Evolutionary conservation across 2,888 invertebrate genomes (phyloP), one percentile per base, ranked within the genome.

Genomic region (Eulithis testata): DNA sequence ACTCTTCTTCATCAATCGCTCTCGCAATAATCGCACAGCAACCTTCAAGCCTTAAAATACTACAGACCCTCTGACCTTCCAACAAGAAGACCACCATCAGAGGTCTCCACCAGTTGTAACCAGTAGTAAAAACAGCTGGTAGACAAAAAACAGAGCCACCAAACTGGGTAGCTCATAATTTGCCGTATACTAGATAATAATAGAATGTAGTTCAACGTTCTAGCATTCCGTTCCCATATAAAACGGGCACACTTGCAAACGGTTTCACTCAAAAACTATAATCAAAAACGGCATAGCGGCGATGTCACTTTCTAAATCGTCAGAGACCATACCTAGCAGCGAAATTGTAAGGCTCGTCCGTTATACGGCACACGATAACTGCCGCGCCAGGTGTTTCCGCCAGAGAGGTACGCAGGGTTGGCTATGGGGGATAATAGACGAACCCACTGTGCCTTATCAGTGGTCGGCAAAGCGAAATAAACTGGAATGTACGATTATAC

Each of bases 281-380:
- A 69, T 64, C 66, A 65, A 69, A 67, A 66, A 65, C 66, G 63
- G 64, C 64, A 63, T 60, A 66, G 57, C 60, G 56, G 65, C 68
- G 61, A 67, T 66, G 63, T 73, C 73, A 65, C 73, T 73, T 73
- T 73, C 73, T 65, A 69, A 66, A 73, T 62, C 67, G 70, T 69
- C 68, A 60, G 65, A 53, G 59, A 44, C 64, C 62, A 68, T 44
- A 49, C 49, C 49, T 11, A 55, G 45, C 61, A 63, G 62, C 63
- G 59, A 69, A 63, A 65, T 65, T 60, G 50, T 63, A 44, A 53
- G 55, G 55, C 59, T 37, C 53, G 60, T 57, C 66, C 66, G 67
- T 67, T 67, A 67, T 31, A 62, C 47, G 54, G 55, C 59, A 53
- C 57, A 63, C 53, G 57, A 57, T 63, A 60, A 60, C 60, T 60